phyloP scores from a whole-genome alignment of 2,888 invertebrate genomes.

The Calliphora vomitoria region DNA sequence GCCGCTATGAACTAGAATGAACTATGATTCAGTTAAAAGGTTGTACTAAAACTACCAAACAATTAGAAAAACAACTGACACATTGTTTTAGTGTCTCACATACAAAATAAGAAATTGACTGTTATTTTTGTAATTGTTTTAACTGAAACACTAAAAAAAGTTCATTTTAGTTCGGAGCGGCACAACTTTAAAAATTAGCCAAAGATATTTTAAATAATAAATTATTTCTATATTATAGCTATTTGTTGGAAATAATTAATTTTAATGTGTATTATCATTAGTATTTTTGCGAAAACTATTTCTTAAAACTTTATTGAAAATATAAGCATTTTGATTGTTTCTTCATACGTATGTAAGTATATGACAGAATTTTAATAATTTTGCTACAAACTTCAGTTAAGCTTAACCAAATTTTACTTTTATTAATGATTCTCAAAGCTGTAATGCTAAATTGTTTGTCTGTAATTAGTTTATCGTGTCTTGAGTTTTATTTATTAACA shows the following conservation, averaged over 20 bases:
- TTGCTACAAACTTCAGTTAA: not conserved
- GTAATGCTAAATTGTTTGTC: too few relatives aligned
- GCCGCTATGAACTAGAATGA: too few relatives aligned
- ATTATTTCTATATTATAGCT: constrained; percentile 47
- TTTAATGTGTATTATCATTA: constrained; percentile 36
- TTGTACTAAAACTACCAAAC: too few relatives aligned
- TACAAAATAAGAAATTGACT: too few relatives aligned
- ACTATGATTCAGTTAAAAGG: too few relatives aligned
- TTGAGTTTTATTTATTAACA: not conserved
- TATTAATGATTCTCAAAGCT: not conserved
- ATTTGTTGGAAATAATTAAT: constrained; percentile 66
- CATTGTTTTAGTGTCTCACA: too few relatives aligned
- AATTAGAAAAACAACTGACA: too few relatives aligned
- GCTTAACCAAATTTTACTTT: not conserved
- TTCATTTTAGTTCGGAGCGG: too few relatives aligned
- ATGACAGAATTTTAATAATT: not conserved
- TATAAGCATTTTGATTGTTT: constrained; percentile 2
- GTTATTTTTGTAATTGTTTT: too few relatives aligned
- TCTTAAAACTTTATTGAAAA: not conserved
- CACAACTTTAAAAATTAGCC: not conserved
- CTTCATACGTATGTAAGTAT: constrained; percentile 30
- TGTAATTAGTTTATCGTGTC: too few relatives aligned
- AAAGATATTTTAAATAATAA: constrained; percentile 30
- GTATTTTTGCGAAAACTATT: not conserved
- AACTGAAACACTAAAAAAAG: too few relatives aligned